Evolutionary conservation across 2,888 invertebrate species (phyloP).

Genomic region (Ochropacha duplaris): DNA sequence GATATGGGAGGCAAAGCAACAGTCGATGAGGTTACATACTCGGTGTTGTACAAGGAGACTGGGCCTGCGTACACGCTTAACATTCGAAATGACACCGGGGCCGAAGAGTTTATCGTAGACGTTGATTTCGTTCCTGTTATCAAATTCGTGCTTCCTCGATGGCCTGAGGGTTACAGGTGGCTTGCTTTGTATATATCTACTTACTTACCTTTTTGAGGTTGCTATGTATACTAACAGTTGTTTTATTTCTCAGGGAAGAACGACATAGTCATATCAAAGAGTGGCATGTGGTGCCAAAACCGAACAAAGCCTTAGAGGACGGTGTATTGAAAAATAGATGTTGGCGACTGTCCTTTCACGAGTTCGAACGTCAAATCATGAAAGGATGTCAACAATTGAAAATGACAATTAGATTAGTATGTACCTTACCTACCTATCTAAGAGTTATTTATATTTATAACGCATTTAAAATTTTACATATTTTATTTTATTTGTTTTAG

Average conservation of each 20-base stretch:
- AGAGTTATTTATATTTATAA: slow-evolving; percentile 12
- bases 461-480: slow-evolving; percentile 37
- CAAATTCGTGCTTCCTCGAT: slow-evolving; percentile 64
- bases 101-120: slow-evolving; percentile 55
- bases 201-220: too few relatives aligned
- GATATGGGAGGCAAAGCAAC: slow-evolving; percentile 49
- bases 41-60: slow-evolving; percentile 59
- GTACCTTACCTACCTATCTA: background rate
- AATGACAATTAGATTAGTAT: slow-evolving; percentile 70
- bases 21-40: slow-evolving; percentile 51
- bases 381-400: slow-evolving; percentile 68
- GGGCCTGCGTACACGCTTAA: slow-evolving; percentile 83
- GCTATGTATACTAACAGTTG: too few relatives aligned
- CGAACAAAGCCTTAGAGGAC: slow-evolving; percentile 51
- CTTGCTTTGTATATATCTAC: too few relatives aligned
- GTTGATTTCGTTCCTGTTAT: slow-evolving; percentile 82
- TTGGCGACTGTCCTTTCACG: slow-evolving; percentile 83
- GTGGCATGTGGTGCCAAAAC: slow-evolving; percentile 82
- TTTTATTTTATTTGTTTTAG: slow-evolving; percentile 30
- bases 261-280: slow-evolving; percentile 33
- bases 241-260: slow-evolving; percentile 24
- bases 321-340: slow-evolving; percentile 52
- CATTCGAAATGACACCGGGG: slow-evolving; percentile 45
- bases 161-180: slow-evolving; percentile 66
- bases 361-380: slow-evolving; percentile 77